phyloP scores from a whole-genome alignment of 2,888 invertebrate genomes.

The Daptonema setosum region DNA sequence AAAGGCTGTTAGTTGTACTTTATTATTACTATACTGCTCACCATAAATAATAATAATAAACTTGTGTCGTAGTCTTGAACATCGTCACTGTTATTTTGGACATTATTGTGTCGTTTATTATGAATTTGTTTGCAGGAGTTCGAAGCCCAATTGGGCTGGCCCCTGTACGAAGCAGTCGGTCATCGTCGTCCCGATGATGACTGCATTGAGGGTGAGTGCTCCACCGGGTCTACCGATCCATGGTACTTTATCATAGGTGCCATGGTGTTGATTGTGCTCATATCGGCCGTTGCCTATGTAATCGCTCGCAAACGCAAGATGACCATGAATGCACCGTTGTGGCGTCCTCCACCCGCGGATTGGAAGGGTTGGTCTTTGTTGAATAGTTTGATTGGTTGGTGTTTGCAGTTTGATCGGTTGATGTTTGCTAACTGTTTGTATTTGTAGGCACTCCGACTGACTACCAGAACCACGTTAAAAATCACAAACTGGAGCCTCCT shows the following conservation, averaged over 20 bases:
- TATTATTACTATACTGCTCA: too few relatives aligned
- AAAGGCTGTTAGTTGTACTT: conserved; percentile 9
- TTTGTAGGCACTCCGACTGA: too few relatives aligned
- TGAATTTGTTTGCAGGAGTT: not conserved
- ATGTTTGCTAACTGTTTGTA: too few relatives aligned
- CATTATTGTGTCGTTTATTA: too few relatives aligned
- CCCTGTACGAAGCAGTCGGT: conserved; percentile 4
- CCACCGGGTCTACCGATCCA: not conserved
- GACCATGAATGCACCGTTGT: conserved; percentile 10
- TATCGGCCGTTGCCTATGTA: conserved; percentile 4
- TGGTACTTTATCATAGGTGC: conserved; percentile 3
- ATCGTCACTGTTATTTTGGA: not conserved
- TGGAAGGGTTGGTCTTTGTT: not conserved
- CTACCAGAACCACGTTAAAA: too few relatives aligned
- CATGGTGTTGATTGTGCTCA: conserved; percentile 1
- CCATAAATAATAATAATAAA: too few relatives aligned
- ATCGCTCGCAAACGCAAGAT: conserved; percentile 7
- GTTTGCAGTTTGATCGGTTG: too few relatives aligned
- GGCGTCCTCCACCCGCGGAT: conserved; percentile 3
- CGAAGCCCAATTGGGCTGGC: conserved; percentile 4
- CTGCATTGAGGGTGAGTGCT: not conserved
- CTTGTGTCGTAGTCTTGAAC: too few relatives aligned
- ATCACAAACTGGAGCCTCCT: too few relatives aligned
- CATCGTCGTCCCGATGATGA: not conserved
- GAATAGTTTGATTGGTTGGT: too few relatives aligned